phyloP scores from a whole-genome alignment of 2,113 vertebrate genomes.

The Oryctolagus cuniculus region mOryCun1.1 NC_091439.1:22168001-22168500 shows the following conservation, averaged over 20 bases:
- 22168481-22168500: too few relatives aligned
- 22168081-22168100: background rate
- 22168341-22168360: background rate
- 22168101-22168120: background rate
- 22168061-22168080: background rate
- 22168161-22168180: background rate
- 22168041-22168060: background rate
- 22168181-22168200: background rate
- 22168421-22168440: background rate
- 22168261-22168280: background rate
- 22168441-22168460: too few relatives aligned
- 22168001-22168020: background rate
- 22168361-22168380: slow-evolving; percentile 20
- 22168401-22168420: background rate
- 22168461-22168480: too few relatives aligned
- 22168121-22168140: background rate
- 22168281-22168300: background rate
- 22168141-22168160: background rate
- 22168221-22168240: background rate
- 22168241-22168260: background rate
- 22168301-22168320: background rate
- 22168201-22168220: background rate
- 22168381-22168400: background rate
- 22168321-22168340: background rate
- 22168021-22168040: background rate